Evolutionary conservation across 1,140 invertebrate species (phyloP), one percentile per base, ranked within the genome.

Genomic region (Littorina saxatilis): DNA sequence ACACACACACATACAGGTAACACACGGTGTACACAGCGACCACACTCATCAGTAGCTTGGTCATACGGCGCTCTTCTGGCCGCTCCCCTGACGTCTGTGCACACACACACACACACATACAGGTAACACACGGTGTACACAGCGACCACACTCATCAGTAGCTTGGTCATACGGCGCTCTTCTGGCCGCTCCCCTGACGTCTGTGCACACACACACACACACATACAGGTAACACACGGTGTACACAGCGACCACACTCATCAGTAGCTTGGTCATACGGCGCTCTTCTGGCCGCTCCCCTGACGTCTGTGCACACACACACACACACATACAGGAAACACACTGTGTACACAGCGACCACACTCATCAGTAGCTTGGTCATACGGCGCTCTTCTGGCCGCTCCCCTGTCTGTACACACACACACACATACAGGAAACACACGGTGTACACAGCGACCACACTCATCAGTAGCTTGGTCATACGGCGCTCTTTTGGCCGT

Each of bases 61-160:
- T 87, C 13, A 85, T 80, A 29, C 77, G 82, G 3, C 68, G 50
- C 47, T 85, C 79, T 4, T 84, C 82, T 4, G 43, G 43, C 1
- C 40, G 47, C 9, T 68, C 63, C 4, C 63, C 63, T 7, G 27
- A n/a, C 63, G n/a, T 52, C 11, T 13, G 50, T 13, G 9, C 11
- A 23, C 11, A 52, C n/a, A 23, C 50, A 52, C 11, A 11, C n/a
- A n/a, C n/a, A n/a, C n/a, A n/a, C n/a, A n/a, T n/a, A n/a, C 0
- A 82, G n/a, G 23, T 83, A 80, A 55, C 82, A 87, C 20, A 82
- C 27, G 23, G 83, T 72, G 70, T 80, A 87, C 17, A 87, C 66
- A 7, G 78, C 43, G 27, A 80, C 68, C 9, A 87, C 78, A n/a
- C 61, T 55, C n/a, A 85, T 32, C 27, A 87, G 73, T 80, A 86